Evolutionary conservation across 2,797 vertebrate genomes (phyloP).

Genomic region (Sphaeramia orbicularis): DNA sequence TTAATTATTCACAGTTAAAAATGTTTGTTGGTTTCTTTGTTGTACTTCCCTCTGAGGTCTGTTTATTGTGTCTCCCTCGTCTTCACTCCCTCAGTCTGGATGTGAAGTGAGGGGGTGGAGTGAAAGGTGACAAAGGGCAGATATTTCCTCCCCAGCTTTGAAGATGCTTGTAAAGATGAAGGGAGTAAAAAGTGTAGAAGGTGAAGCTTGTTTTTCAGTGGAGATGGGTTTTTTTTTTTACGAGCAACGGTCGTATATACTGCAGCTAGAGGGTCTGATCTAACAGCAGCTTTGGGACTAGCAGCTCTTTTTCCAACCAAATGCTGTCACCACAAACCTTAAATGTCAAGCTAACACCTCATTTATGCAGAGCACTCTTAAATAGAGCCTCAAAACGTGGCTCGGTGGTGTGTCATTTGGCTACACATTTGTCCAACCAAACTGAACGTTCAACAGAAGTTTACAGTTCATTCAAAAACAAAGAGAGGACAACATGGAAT

Average conservation of each 20-base stretch:
- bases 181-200: slow-evolving; percentile 41
- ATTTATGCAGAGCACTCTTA: slow-evolving; percentile 22
- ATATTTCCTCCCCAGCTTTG: slow-evolving; percentile 76
- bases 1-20: slow-evolving; percentile 6
- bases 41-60: not conserved
- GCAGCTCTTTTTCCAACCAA: slow-evolving; percentile 19
- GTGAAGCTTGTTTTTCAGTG: slow-evolving; percentile 26
- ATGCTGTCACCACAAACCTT: slow-evolving; percentile 27
- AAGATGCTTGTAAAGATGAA: slow-evolving; percentile 62
- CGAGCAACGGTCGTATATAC: slow-evolving; percentile 30
- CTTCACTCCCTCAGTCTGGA: slow-evolving; percentile 11
- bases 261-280: slow-evolving; percentile 18
- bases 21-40: not conserved
- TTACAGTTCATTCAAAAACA: slow-evolving; percentile 39
- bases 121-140: slow-evolving; percentile 63
- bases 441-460: slow-evolving; percentile 34
- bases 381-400: not conserved
- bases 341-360: slow-evolving; percentile 43
- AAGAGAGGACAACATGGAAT: not conserved
- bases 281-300: slow-evolving; percentile 56
- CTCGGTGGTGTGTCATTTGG: slow-evolving; percentile 11
- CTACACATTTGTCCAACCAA: slow-evolving; percentile 42
- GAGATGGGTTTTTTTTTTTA: slow-evolving; percentile 54
- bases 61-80: slow-evolving; percentile 10
- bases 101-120: slow-evolving; percentile 72